phyloP scores from a whole-genome alignment of 2,113 vertebrate genomes.

The Excalfactoria chinensis region DNA sequence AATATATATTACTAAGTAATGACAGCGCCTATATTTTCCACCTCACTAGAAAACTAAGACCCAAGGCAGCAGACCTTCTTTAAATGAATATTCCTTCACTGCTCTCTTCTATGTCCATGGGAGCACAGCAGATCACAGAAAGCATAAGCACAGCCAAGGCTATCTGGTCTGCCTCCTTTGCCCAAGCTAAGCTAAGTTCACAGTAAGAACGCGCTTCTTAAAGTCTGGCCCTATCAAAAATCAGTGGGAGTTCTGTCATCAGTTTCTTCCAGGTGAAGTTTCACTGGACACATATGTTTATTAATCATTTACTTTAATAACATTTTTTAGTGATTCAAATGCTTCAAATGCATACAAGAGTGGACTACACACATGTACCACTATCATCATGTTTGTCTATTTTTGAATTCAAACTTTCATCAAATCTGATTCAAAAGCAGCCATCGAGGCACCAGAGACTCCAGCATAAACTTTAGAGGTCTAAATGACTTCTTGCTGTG shows the following conservation, averaged over 20 bases:
- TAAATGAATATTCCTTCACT: neutral
- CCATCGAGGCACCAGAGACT: neutral
- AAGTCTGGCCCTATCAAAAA: neutral
- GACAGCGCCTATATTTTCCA: neutral
- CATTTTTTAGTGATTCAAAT: neutral
- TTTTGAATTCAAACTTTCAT: neutral
- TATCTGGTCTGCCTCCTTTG: neutral
- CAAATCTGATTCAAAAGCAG: neutral
- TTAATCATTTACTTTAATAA: neutral
- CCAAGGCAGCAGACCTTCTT: neutral
- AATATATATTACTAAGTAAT: neutral
- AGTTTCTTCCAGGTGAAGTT: neutral
- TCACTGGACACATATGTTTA: neutral
- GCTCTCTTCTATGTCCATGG: neutral
- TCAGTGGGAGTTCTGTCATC: neutral
- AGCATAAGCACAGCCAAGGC: neutral
- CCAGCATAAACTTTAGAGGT: neutral
- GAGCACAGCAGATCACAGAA: neutral
- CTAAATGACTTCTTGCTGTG: neutral
- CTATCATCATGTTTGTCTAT: neutral
- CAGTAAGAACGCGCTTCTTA: neutral
- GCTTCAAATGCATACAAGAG: neutral
- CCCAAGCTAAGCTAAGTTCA: neutral
- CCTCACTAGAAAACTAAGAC: neutral
- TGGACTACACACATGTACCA: neutral